These are phyloP conservation scores for Percina caprodes DNA, from an alignment of 2,113 vertebrate genomes.

Conservation along the genomic window DNA sequence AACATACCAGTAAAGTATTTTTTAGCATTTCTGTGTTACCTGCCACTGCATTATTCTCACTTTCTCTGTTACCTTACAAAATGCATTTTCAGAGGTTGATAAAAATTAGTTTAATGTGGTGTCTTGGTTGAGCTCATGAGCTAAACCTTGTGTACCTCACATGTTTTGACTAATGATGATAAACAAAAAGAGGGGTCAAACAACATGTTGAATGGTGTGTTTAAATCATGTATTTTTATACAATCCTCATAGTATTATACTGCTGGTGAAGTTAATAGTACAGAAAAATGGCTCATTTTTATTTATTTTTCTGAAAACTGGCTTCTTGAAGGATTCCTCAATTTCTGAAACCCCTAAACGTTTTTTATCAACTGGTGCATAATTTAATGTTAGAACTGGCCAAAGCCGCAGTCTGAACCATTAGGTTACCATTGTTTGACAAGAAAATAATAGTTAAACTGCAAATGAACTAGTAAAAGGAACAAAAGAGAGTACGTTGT, in stretches of 20 bases:
- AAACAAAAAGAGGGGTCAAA: slow-evolving; percentile 12
- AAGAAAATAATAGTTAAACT: slow-evolving; percentile 32
- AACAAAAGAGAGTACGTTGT: slow-evolving; percentile 45
- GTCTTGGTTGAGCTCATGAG: neutral
- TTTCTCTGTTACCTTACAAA: neutral
- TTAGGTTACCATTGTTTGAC: neutral
- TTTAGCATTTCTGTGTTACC: neutral
- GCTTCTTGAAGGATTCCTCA: neutral
- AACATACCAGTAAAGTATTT: slow-evolving; percentile 31
- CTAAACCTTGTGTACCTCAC: neutral
- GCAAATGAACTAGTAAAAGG: slow-evolving; percentile 33
- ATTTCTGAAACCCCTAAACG: neutral
- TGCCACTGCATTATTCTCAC: neutral
- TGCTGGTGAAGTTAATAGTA: neutral
- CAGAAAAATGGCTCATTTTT: neutral
- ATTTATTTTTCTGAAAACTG: neutral
- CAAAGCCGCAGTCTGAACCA: slow-evolving; percentile 11
- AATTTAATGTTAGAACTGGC: neutral
- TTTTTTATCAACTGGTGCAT: neutral
- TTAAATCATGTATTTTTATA: neutral
- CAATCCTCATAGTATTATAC: neutral
- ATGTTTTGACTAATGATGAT: slow-evolving; percentile 10
- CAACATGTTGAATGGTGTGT: neutral
- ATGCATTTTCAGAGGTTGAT: slow-evolving; percentile 3
- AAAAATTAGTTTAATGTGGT: slow-evolving; percentile 1